phyloP scores from a whole-genome alignment of 2,797 vertebrate genomes.

The Pelodytes ibericus region DNA sequence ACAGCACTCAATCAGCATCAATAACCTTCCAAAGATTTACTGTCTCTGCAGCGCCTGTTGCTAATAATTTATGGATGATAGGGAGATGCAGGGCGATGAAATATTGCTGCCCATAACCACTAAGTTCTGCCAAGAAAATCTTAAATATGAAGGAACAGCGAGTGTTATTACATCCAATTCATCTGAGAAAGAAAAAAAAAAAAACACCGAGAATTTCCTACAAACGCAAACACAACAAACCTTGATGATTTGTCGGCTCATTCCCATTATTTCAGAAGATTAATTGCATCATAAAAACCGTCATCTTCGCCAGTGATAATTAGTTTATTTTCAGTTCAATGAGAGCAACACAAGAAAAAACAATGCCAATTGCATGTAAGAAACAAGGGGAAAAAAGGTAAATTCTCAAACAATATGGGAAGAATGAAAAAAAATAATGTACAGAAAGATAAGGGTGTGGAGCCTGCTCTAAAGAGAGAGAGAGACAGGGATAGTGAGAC shows the following conservation, averaged over 20 bases:
- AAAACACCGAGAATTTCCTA: neutral
- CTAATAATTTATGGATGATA: conserved; percentile 10
- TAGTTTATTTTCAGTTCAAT: neutral
- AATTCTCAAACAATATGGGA: neutral
- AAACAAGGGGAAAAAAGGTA: neutral
- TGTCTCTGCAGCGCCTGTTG: neutral
- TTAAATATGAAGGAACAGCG: conserved; percentile 8
- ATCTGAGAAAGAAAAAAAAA: no score
- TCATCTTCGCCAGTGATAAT: neutral
- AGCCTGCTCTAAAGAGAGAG: no score
- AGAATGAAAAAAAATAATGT: neutral
- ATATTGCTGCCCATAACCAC: neutral
- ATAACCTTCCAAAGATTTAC: neutral
- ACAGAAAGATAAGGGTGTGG: neutral
- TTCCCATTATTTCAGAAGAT: neutral
- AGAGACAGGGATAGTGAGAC: neutral
- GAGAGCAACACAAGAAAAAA: neutral
- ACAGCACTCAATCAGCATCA: conserved; percentile 16
- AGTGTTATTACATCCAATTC: neutral
- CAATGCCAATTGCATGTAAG: neutral
- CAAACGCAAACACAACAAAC: neutral
- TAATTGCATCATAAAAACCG: conserved; percentile 1
- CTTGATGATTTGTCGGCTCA: neutral
- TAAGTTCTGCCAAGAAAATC: conserved; percentile 10
- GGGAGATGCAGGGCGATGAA: no score